These are phyloP conservation scores for Emmelina monodactyla DNA, from an alignment of 2,888 invertebrate species.

Conservation along the genomic window DNA sequence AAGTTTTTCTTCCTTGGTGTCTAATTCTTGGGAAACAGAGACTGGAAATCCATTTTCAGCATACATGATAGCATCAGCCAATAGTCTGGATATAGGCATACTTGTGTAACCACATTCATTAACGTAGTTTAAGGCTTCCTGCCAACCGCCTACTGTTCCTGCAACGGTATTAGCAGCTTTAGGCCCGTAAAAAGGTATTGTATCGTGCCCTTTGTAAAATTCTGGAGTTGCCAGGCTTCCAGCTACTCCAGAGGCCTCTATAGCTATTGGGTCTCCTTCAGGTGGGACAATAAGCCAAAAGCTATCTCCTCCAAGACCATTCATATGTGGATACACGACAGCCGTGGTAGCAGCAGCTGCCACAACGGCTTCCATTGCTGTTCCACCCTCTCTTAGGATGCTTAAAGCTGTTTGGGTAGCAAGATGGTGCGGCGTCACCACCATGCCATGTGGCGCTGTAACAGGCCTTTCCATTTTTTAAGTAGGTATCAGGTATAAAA, in stretches of 20 bases:
- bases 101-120: constrained; percentile 40
- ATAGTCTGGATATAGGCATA: constrained; percentile 28
- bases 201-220: constrained; percentile 27
- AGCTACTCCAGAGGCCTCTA: constrained; percentile 47
- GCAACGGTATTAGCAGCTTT: constrained; percentile 47
- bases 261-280: constrained; percentile 37
- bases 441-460: constrained; percentile 35
- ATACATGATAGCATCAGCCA: constrained; percentile 43
- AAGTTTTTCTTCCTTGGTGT: constrained; percentile 14
- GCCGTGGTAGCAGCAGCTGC: constrained; percentile 50
- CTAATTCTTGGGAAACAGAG: constrained; percentile 23
- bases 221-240: constrained; percentile 39
- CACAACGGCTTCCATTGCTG: constrained; percentile 50
- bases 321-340: constrained; percentile 54
- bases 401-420: constrained; percentile 46
- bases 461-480: too few species aligned
- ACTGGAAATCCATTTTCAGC: constrained; percentile 45
- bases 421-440: constrained; percentile 50
- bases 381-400: constrained; percentile 44
- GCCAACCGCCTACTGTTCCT: constrained; percentile 51
- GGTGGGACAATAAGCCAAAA: constrained; percentile 55
- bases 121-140: constrained; percentile 46
- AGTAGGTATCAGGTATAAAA: too few species aligned
- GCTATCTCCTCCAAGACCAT: constrained; percentile 47
- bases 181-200: constrained; percentile 37